Evolutionary conservation across 2,797 vertebrate genomes (phyloP), one percentile per base, ranked within the genome.

Genomic region (Silurus lanzhouensis): DNA sequence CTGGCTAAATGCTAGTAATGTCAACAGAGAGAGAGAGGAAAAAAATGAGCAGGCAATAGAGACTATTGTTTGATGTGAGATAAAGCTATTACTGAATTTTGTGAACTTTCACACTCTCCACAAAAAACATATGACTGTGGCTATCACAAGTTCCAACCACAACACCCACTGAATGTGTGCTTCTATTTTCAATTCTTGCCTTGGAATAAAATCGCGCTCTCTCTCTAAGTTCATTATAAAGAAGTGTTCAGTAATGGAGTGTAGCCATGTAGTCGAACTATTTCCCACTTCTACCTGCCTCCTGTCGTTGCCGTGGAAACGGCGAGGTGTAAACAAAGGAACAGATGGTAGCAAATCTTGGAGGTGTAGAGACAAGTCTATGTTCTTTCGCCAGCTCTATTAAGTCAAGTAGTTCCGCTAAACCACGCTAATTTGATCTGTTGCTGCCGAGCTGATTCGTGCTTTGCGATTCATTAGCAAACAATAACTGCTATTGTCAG

Each of bases 291-390:
- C 89, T 92, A 92, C 92, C 92, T 92, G 91, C 91, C 82, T 88
- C 89, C 87, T 89, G 70, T 82, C 76, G 91, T 95, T 94, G 91
- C 92, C 91, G 89, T 94, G 92, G 94, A 93, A 90, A 94, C 81
- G 88, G 90, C 87, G 92, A 92, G 91, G 91, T 91, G 89, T 92
- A 91, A 91, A 91, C 92, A 91, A 90, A 93, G 91, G 92, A 94
- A 91, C 93, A 95, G 94, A 95, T 94, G 94, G 93, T 90, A 86
- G 83, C 90, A 90, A 89, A 88, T 85, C 89, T 91, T 90, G 91
- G 89, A 92, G 91, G 91, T 91, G 91, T 90, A 86, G 85, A 88
- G 78, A 89, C 82, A 86, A 89, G 86, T 86, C 89, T 89, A 89
- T 83, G 89, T 89, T 87, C 83, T 89, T 84, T 90, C 88, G 61